Percentiles rank a stretch among this genome's conserved stretches.
phyloP scores from a whole-genome alignment of 1,140 invertebrate genomes.

The Lordiphosa stackelbergi region DNA sequence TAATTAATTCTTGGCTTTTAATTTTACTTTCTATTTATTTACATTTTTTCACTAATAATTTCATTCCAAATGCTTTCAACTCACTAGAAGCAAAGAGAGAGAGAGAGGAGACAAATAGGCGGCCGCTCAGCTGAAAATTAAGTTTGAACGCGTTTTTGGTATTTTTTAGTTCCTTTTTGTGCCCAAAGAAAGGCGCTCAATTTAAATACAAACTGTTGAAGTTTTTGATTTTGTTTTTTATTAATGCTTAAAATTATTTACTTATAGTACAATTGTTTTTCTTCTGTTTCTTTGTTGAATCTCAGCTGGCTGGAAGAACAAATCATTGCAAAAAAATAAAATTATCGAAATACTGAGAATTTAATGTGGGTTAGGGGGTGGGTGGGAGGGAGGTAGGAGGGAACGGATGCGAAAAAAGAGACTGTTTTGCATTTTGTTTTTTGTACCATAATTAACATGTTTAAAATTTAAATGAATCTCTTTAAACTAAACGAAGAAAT shows the following conservation, averaged over 20 bases:
- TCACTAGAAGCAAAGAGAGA: background rate
- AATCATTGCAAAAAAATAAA: conserved; percentile 47
- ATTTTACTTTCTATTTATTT: conserved; percentile 2
- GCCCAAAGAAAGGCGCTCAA: background rate
- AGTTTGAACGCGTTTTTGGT: conserved; percentile 1
- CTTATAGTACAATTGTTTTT: conserved; percentile 60
- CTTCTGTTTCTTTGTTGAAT: conserved; percentile 53
- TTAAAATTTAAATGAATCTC: conserved; percentile 60
- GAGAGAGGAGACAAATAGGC: background rate
- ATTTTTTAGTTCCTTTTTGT: conserved; percentile 4
- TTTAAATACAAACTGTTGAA: conserved; percentile 2
- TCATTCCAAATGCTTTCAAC: conserved; percentile 15
- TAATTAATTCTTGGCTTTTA: conserved; percentile 1
- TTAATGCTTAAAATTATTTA: conserved; percentile 65
- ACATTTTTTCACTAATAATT: conserved; percentile 22
- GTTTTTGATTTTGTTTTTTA: conserved; percentile 41
- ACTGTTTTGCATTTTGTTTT: conserved; percentile 23
- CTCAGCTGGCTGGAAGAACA: conserved; percentile 72
- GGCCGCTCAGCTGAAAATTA: background rate
- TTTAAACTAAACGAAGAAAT: conserved; percentile 50
- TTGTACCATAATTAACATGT: conserved; percentile 61
- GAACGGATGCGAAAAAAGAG: conserved; percentile 44
- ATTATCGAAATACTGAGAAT: conserved; percentile 53
- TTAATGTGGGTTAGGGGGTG: conserved; percentile 4
- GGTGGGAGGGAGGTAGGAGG: conserved; percentile 20